These are phyloP conservation scores for Phlogophora meticulosa DNA, from an alignment of 2,888 invertebrate genomes.

Conservation along the genomic window DNA sequence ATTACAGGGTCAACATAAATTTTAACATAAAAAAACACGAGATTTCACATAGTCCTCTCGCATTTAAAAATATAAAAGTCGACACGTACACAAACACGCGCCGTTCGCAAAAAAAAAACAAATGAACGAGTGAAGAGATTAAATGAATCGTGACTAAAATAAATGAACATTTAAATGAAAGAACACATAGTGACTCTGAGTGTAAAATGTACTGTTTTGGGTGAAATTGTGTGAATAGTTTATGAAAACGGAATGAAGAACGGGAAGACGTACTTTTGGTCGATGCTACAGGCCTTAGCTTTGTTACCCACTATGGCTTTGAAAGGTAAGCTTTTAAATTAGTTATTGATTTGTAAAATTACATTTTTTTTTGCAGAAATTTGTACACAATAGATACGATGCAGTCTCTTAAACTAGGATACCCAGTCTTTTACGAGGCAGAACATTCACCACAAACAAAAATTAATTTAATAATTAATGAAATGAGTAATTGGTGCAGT, in stretches of 20 bases:
- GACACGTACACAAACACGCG: slow-evolving; percentile 36
- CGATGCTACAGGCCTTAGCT: slow-evolving; percentile 86
- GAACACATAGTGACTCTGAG: slow-evolving; percentile 49
- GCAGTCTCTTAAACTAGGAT: too few species aligned
- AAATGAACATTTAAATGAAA: slow-evolving; percentile 66
- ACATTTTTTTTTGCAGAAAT: neutral
- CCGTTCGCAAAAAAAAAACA: slow-evolving; percentile 21
- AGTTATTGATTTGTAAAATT: neutral
- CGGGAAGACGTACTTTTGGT: slow-evolving; percentile 85
- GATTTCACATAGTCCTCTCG: slow-evolving; percentile 12
- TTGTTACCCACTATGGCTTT: slow-evolving; percentile 87
- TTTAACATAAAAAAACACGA: slow-evolving; percentile 18
- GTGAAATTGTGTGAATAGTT: slow-evolving; percentile 74
- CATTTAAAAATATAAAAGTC: slow-evolving; percentile 44
- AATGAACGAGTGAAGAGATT: slow-evolving; percentile 44
- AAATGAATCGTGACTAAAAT: slow-evolving; percentile 65
- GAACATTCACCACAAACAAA: too few species aligned
- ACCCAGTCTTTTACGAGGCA: too few species aligned
- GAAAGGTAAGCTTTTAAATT: slow-evolving; percentile 78
- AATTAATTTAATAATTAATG: too few species aligned
- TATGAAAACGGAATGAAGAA: slow-evolving; percentile 83
- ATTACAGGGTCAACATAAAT: slow-evolving; percentile 35
- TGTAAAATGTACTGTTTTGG: slow-evolving; percentile 79
- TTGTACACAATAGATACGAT: too few species aligned
- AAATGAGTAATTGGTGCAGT: too few species aligned